phyloP scores from a whole-genome alignment of 2,797 vertebrate genomes.

The Buceros bicornis region DNA sequence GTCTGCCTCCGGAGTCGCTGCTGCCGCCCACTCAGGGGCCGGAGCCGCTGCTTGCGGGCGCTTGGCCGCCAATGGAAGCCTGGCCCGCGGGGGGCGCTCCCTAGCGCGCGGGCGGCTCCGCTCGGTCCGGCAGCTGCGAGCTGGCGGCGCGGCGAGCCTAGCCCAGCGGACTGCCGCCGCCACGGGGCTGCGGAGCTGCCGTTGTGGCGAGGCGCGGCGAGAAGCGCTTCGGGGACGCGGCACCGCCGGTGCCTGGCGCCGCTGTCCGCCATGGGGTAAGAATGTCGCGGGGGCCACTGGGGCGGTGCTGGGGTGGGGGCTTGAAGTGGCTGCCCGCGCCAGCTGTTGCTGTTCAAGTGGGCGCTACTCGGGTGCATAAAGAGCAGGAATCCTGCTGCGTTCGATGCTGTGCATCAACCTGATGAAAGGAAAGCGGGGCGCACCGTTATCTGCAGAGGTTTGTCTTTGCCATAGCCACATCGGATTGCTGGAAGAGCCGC shows the following conservation, averaged over 20 bases:
- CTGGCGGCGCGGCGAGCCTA: neutral
- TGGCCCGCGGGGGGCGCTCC: constrained; percentile 3
- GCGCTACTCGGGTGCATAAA: no score
- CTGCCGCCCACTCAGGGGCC: neutral
- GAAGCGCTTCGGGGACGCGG: constrained; percentile 21
- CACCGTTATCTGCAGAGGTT: neutral
- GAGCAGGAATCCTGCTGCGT: neutral
- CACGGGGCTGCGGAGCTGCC: constrained; percentile 13
- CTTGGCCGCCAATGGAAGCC: neutral
- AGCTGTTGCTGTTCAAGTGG: no score
- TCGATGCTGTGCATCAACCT: neutral
- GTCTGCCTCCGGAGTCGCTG: no score
- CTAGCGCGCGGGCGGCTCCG: constrained; percentile 76
- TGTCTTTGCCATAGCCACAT: neutral
- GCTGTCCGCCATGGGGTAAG: constrained; percentile 56
- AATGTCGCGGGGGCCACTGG: neutral
- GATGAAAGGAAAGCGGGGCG: neutral
- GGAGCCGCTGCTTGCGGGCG: neutral
- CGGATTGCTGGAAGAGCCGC: neutral
- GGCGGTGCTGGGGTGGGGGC: neutral
- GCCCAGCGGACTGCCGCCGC: neutral
- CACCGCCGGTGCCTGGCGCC: constrained; percentile 21
- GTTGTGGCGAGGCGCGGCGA: constrained; percentile 13
- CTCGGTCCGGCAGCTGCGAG: neutral
- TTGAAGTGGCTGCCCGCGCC: neutral